Base-by-base conservation (phyloP, 1,140 invertebrate genomes). In the Diuraphis noxia region DNA sequence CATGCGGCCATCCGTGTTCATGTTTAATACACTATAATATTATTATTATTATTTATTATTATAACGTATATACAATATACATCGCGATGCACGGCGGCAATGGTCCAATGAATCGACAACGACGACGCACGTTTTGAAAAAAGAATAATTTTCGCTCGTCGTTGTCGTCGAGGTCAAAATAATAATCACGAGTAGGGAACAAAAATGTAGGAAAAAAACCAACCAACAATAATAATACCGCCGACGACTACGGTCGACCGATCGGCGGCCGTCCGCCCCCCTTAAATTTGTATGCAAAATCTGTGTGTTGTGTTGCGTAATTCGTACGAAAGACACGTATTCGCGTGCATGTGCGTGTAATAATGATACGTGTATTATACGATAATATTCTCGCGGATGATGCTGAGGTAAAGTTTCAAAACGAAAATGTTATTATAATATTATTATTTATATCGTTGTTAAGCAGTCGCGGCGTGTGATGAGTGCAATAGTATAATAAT, bases 261-360 rank as follows among this genome's bases (percentile, higher is more conserved):
- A 38, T 82, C 23, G 81, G 81, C 81, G 4, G 40, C 30, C 38
- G 81, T 36, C 84, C 56, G 41, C 36, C 36, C 52, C 49, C 25
- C 52, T 56, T 63, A 56, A 36, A 52, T 88, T 88, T 88, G 86
- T 56, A 63, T 63, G 86, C 56, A 63, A 56, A 88, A 63, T 63
- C 30, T 40, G 86, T 88, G 36, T 63, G 52, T 63, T 23, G 52
- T 38, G 52, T 88, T 88, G 25, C 52, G 40, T 63, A 88, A 88
- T 63, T 88, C 52, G 30, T 88, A 88, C 86, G 86, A 88, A 56
- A 88, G 36, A 63, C 86, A 88, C 86, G 86, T 88, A 63, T 88
- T 88, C 5, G 25, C 36, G 86, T 40, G 86, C 49, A 40, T 40
- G 86, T 40, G 86, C 36, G 13, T 87, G 21, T 25, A 56, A 87